These are phyloP conservation scores for Chaenodraco wilsoni DNA, from an alignment of 2,797 vertebrate species.

Conservation along the genomic window DNA sequence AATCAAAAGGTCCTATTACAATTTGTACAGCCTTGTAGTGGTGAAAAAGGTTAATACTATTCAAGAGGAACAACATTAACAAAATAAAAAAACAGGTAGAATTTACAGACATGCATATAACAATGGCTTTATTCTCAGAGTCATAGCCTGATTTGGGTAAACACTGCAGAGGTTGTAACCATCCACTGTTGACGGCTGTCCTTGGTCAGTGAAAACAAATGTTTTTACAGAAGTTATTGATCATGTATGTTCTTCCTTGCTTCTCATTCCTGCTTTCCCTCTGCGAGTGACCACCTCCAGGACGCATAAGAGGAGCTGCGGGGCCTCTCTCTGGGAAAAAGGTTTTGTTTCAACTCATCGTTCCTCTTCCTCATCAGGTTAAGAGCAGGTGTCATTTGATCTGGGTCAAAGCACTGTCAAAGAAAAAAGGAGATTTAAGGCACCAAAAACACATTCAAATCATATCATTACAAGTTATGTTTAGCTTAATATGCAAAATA, in stretches of 20 bases:
- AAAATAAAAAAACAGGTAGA: not conserved
- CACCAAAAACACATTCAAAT: not conserved
- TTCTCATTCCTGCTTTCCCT: constrained; percentile 48
- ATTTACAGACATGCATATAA: not conserved
- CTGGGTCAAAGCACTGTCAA: constrained; percentile 61
- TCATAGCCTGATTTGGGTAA: constrained; percentile 21
- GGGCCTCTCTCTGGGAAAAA: constrained; percentile 59
- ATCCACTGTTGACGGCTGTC: constrained; percentile 9
- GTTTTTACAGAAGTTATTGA: not conserved
- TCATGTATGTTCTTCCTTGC: not conserved
- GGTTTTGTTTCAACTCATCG: constrained; percentile 61
- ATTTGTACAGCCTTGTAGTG: not conserved
- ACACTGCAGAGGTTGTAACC: constrained; percentile 46
- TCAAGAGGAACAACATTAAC: constrained; percentile 20
- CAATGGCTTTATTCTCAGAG: constrained; percentile 10
- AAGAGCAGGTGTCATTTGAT: constrained; percentile 70
- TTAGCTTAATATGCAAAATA: too few species aligned
- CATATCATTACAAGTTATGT: too few species aligned
- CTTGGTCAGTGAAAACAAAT: constrained; percentile 9
- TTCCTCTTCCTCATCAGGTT: constrained; percentile 81
- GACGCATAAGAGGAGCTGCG: constrained; percentile 57
- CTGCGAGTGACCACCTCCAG: constrained; percentile 51
- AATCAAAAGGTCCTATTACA: not conserved
- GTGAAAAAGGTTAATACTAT: constrained; percentile 1
- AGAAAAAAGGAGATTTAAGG: constrained; percentile 17